Percentiles rank a stretch among this genome's conserved stretches.
Conservation (phyloP, 1,140 invertebrate species). For the Dendrolimus punctatus region DNA sequence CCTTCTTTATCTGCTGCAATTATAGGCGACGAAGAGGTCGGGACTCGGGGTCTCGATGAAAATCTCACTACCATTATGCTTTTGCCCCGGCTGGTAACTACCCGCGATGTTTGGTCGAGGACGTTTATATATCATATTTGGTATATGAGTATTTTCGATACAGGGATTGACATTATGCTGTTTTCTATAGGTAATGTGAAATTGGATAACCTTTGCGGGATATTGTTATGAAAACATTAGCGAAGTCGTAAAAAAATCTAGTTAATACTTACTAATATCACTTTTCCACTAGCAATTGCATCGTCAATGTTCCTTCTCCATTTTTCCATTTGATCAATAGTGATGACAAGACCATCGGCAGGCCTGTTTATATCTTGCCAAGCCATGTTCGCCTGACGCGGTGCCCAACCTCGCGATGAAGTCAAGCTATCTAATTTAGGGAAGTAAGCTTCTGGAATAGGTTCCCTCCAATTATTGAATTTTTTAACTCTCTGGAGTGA, state of each 20-base stretch:
- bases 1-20: no score
- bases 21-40: no score
- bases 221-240: no score
- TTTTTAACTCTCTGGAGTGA: conserved; percentile 65
- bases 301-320: conserved; percentile 75
- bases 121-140: no score
- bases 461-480: conserved; percentile 69
- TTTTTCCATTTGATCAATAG: conserved; percentile 72
- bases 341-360: conserved; percentile 70
- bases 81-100: no score
- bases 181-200: no score
- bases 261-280: conserved; percentile 24
- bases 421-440: conserved; percentile 74
- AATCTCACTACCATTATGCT: no score
- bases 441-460: conserved; percentile 73
- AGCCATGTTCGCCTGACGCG: conserved; percentile 64
- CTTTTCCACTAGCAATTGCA: conserved; percentile 74
- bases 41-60: no score
- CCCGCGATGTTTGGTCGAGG: no score
- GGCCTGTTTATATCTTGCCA: conserved; percentile 71
- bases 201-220: no score
- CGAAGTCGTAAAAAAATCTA: neutral
- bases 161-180: no score
- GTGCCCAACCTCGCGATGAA: conserved; percentile 70
- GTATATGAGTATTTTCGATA: no score